A percentile compares a stretch with the other conserved stretches of the same genome.
These are phyloP conservation scores for Nineta flava DNA, from an alignment of 2,888 invertebrate genomes.

Conservation along the genomic window DNA sequence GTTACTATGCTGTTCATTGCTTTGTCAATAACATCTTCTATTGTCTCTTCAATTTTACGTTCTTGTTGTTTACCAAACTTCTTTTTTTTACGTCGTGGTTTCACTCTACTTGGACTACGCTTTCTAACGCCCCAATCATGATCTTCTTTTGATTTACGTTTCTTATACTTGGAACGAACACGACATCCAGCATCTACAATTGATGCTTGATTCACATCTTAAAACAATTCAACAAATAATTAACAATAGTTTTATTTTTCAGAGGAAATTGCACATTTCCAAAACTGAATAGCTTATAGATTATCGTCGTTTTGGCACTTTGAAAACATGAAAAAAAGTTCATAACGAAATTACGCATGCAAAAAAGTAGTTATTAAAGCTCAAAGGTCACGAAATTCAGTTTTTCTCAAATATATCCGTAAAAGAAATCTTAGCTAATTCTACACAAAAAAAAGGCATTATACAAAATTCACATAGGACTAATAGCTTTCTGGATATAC, in stretches of 20 bases:
- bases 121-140: background rate
- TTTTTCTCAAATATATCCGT: too few species aligned
- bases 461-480: too few species aligned
- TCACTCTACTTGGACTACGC: slow-evolving; percentile 18
- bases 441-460: too few species aligned
- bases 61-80: slow-evolving; percentile 15
- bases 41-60: slow-evolving; percentile 15
- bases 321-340: too few species aligned
- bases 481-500: too few species aligned
- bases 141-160: slow-evolving; percentile 11
- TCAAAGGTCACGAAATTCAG: too few species aligned
- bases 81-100: slow-evolving; percentile 13
- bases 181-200: slow-evolving; percentile 37
- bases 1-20: slow-evolving; percentile 3
- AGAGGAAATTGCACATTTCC: background rate
- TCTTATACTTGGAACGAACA: slow-evolving; percentile 21
- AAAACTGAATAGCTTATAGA: too few species aligned
- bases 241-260: background rate
- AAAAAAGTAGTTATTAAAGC: too few species aligned
- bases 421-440: too few species aligned
- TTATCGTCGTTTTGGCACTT: too few species aligned
- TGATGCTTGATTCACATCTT: slow-evolving; percentile 34
- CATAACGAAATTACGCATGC: too few species aligned
- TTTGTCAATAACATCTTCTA: slow-evolving; percentile 6
- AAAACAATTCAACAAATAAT: slow-evolving; percentile 10